Conservation (phyloP, 2,113 vertebrate species). For the Oryzias melastigma region DNA sequence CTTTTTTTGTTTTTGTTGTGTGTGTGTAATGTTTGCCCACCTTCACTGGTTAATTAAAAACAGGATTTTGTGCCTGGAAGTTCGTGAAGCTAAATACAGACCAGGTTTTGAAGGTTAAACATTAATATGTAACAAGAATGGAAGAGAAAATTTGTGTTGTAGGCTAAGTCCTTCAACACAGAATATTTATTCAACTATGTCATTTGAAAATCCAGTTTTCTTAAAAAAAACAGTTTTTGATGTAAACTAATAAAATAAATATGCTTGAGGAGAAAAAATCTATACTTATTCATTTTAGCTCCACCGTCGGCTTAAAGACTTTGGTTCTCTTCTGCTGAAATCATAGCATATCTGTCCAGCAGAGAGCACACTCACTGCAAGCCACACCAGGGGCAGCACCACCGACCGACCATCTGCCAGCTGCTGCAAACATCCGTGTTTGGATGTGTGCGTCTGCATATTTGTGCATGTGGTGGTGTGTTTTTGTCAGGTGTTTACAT, state of each 20-base stretch:
- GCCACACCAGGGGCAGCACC: conserved; percentile 17
- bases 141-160: not conserved
- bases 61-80: no score
- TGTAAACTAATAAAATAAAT: conserved; percentile 12
- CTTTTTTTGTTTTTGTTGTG: no score
- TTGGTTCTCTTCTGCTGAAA: conserved; percentile 24
- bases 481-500: conserved; percentile 8
- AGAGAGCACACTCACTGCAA: conserved; percentile 60
- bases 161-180: conserved; percentile 15
- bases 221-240: not conserved
- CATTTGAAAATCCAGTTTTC: conserved; percentile 9
- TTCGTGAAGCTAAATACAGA: no score
- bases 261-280: conserved; percentile 3
- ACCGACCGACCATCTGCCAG: conserved; percentile 26
- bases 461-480: not conserved
- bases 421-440: conserved; percentile 34
- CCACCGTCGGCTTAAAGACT: conserved; percentile 6
- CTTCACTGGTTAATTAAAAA: no score
- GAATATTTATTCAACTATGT: conserved; percentile 29
- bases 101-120: no score
- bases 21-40: no score
- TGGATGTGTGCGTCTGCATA: not conserved
- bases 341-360: conserved; percentile 52
- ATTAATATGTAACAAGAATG: no score
- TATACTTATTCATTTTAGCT: conserved; percentile 14